Base-by-base conservation (phyloP, 1,140 invertebrate genomes). In the Drosophila arawakana region DNA sequence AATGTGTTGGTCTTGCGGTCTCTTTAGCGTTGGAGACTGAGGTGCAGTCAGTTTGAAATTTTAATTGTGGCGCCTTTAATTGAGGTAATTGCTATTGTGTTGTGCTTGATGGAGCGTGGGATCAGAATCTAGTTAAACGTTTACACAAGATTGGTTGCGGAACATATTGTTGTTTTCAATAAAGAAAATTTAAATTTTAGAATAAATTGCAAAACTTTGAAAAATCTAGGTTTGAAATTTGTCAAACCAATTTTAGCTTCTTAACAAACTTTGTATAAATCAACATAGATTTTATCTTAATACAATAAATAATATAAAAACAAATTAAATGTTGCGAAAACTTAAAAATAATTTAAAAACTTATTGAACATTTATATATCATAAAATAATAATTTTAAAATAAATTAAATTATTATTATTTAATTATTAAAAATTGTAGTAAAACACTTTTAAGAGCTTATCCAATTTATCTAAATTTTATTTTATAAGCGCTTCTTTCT, bases 21-120 rank as follows among this genome's bases (percentile, higher is more conserved):
- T 30, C 10, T 37, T 37, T 44, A 18, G 13, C 10, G 21, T 25
- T 30, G n/a, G 50, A 37, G 34, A 18, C 50, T 3, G 50, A 8
- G 60, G 52, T 7, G 35, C 15, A 25, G 13, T 52, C 37, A 7
- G 57, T 13, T 59, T 58, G 65, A 52, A 49, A 35, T 74, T 62
- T 62, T 62, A 70, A 74, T 70, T 62, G 66, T 58, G 52, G 43
- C 66, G 72, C 72, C 60, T 13, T 34, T 43, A 63, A 74, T 63
- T 57, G 44, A 41, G 47, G 67, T 61, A 52, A 71, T 63, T 58
- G 71, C 52, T 58, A n/a, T 68, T 47, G 62, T 50, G 43, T 49
- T 57, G 13, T 25, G 35, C 41, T 54, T 39, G 44, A 34, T 10
- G 63, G 39, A 75, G 34, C 44, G 66, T 75, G 66, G 54, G 44